These are phyloP conservation scores for Anastrepha ludens DNA, from an alignment of 1,140 invertebrate species.

Conservation along the genomic window DNA sequence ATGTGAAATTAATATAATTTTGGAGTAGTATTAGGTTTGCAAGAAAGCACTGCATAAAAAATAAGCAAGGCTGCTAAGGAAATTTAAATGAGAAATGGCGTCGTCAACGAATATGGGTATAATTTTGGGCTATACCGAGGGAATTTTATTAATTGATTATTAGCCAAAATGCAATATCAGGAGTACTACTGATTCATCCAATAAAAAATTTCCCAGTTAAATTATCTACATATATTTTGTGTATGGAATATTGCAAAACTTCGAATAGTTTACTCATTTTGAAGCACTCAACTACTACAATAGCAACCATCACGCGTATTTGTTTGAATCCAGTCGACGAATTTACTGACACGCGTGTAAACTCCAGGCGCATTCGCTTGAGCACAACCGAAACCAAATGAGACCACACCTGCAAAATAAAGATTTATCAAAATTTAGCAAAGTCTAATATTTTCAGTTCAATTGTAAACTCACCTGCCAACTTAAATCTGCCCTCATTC, in stretches of 20 bases:
- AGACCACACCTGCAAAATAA: conserved; percentile 80
- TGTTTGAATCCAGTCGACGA: conserved; percentile 78
- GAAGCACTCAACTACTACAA: conserved; percentile 61
- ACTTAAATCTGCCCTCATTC: conserved; percentile 67
- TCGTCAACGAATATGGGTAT: too few relatives aligned
- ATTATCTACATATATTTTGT: too few relatives aligned
- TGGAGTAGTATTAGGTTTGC: too few relatives aligned
- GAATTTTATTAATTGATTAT: too few relatives aligned
- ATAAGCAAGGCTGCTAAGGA: too few relatives aligned
- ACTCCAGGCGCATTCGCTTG: conserved; percentile 84
- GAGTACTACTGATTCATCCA: too few relatives aligned
- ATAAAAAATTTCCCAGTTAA: too few relatives aligned
- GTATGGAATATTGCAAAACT: background rate
- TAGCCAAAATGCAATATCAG: too few relatives aligned
- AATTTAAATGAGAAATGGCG: too few relatives aligned
- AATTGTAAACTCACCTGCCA: conserved; percentile 69
- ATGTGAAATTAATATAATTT: too few relatives aligned
- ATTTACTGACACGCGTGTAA: conserved; percentile 83
- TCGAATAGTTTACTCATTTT: background rate
- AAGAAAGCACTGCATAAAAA: too few relatives aligned
- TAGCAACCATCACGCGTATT: conserved; percentile 69
- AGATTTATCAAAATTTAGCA: background rate
- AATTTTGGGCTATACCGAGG: too few relatives aligned
- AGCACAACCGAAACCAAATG: conserved; percentile 84
- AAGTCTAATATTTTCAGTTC: background rate